Base-by-base conservation (phyloP, 2,113 vertebrate genomes). In the Ifrita kowaldi region DNA sequence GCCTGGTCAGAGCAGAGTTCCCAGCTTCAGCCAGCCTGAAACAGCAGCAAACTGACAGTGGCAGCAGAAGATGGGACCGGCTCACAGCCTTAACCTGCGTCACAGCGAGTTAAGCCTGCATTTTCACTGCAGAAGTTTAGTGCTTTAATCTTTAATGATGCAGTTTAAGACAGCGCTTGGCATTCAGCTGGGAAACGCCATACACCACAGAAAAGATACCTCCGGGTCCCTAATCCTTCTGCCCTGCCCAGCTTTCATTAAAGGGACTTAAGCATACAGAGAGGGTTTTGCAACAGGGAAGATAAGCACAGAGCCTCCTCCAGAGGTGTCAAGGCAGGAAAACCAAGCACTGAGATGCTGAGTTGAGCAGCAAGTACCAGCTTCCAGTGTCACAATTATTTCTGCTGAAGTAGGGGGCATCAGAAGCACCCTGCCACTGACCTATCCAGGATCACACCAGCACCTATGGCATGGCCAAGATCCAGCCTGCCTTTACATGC, bases 71-170 rank as follows among this genome's bases (percentile, higher is more conserved):
- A 83, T 11, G 47, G 60, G 75, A 62, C 57, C 0, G 1, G 44
- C 15, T 79, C 0, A 0, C 70, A 94, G 81, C 70, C 78, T 78
- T 49, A 84, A 89, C 89, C 89, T 90, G 79, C n/a, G 0, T 62
- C 75, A 67, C 67, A 85, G 85, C 8, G 17, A 80, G 79, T 73
- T 86, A 73, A 92, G 84, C 59, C 63, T 83, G 27, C 55, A 41
- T 50, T 75, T 89, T 84, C 67, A 95, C 67, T 87, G 88, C 92
- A 85, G 77, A 96, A 89, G 37, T 93, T 95, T 28, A 73, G 62
- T 17, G 46, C 78, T 87, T 94, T 94, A 91, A 85, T 93, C 75
- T 96, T 93, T 83, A 94, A 83, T 73, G 67, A 88, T 67, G 63
- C 68, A 65, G 37, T 50, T 65, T 42, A 85, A 90, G 52, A 63